Conservation (phyloP, 2,113 vertebrate species). For the Falcunculus frontatus region DNA sequence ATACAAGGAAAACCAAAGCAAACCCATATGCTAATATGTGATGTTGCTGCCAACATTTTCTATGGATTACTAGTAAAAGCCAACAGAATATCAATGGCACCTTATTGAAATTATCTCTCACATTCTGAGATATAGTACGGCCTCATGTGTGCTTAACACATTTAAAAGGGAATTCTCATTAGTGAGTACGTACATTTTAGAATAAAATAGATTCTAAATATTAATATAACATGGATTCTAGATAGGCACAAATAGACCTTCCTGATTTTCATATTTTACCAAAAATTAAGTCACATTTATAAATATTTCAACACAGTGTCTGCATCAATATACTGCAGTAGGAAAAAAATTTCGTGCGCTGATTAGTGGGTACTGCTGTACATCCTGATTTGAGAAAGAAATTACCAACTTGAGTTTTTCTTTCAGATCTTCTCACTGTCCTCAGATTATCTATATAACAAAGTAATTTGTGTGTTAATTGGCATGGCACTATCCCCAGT, state of each 20-base stretch:
- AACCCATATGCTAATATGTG: neutral
- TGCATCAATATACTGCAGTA: neutral
- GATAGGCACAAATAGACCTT: neutral
- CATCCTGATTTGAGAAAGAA: neutral
- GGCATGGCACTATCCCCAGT: neutral
- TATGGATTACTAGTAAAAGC: neutral
- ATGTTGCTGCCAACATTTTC: neutral
- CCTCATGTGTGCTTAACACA: neutral
- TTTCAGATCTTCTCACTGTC: neutral
- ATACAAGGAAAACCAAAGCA: neutral
- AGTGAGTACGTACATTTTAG: neutral
- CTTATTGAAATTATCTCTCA: neutral
- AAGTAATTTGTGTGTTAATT: conserved; percentile 20
- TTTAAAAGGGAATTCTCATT: neutral
- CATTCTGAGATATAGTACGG: neutral
- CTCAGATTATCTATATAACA: neutral
- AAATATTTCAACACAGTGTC: neutral
- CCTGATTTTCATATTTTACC: neutral
- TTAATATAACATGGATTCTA: neutral
- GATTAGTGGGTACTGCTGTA: neutral
- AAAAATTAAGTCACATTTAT: neutral
- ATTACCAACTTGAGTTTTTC: neutral
- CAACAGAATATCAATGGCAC: neutral
- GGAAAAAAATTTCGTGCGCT: neutral
- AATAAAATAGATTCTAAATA: neutral